Evolutionary conservation across 2,888 invertebrate species (phyloP).

Genomic region (Drosophila barbarae): DNA sequence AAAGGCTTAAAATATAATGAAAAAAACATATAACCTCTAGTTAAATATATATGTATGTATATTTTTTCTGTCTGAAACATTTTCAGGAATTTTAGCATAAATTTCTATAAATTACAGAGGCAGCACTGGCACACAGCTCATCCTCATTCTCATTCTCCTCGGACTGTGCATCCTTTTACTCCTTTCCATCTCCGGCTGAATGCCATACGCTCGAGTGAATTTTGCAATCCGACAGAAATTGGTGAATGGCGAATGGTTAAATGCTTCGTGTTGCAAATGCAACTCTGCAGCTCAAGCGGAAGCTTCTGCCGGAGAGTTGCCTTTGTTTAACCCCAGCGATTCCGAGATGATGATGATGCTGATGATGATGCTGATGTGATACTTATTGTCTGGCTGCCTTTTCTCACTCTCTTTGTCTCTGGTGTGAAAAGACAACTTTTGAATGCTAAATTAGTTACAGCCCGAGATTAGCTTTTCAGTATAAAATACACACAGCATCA

Average conservation of each 20-base stretch:
- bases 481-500: not conserved
- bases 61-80: not conserved
- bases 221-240: conserved; percentile 65
- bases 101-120: not conserved
- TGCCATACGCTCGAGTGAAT: conserved; percentile 60
- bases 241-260: conserved; percentile 45
- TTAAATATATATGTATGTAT: not conserved
- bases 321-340: conserved; percentile 24
- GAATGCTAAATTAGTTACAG: conserved; percentile 18
- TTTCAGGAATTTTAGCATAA: not conserved
- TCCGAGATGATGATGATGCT: conserved; percentile 1
- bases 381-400: conserved; percentile 5
- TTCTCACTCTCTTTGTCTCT: not conserved
- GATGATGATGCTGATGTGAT: conserved; percentile 4
- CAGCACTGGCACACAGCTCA: conserved; percentile 9
- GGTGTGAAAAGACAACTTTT: conserved; percentile 24
- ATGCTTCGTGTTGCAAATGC: conserved; percentile 25
- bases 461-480: conserved; percentile 10
- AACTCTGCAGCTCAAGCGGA: conserved; percentile 29
- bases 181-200: conserved; percentile 42
- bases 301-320: conserved; percentile 16
- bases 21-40: not conserved
- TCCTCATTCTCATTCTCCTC: not conserved
- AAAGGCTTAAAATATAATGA: not conserved
- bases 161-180: conserved; percentile 4